Evolutionary conservation across 2,113 vertebrate species (phyloP), one percentile per base, ranked within the genome.

Genomic region (Crypturellus undulatus): DNA sequence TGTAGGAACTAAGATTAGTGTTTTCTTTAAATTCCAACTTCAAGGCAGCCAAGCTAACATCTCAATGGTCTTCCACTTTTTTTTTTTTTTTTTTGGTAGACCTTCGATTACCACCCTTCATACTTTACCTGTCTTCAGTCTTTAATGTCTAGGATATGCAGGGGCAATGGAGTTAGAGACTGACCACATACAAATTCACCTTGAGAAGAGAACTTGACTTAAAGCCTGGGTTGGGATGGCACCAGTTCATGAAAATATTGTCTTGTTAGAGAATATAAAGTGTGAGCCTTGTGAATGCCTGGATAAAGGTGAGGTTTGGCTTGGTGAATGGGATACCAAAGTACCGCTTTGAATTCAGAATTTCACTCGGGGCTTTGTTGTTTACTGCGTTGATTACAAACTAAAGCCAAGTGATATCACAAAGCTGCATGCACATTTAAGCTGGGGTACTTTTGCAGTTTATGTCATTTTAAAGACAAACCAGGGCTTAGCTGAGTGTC

Each of bases 11-110:
- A 40, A 69, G 52, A 69, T 72, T 2, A 77, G 20, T 30, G 54
- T 76, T 89, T 76, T 49, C 75, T n/a, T 60, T 84, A 18, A 90
- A 84, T 28, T 36, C 34, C 32, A 87, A 49, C 7, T 77, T 78
- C 32, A 30, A 52, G 47, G 40, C 77, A 81, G 38, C 19, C 19
- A 3, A 25, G 8, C 6, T 83, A 32, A 25, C 21, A 89, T 7
- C 8, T 64, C 26, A 32, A 45, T 18, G 13, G 58, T 87, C 32
- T 88, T 20, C 51, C 70, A 17, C 4, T 51, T 13, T 4, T 16
- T 68, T 5, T 0, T 30, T 87, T 71, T 26, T 90, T 5, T 0
- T 30, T 87, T 71, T 26, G 88, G 38, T 38, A 38, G 38, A 38
- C 38, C 38, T 38, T 38, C 12, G 71, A 11, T 21, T 15, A 42